Percentiles rank a stretch among this genome's conserved stretches.
These are phyloP conservation scores for Mycteria americana DNA, from an alignment of 2,797 vertebrate genomes.

Conservation along the genomic window DNA sequence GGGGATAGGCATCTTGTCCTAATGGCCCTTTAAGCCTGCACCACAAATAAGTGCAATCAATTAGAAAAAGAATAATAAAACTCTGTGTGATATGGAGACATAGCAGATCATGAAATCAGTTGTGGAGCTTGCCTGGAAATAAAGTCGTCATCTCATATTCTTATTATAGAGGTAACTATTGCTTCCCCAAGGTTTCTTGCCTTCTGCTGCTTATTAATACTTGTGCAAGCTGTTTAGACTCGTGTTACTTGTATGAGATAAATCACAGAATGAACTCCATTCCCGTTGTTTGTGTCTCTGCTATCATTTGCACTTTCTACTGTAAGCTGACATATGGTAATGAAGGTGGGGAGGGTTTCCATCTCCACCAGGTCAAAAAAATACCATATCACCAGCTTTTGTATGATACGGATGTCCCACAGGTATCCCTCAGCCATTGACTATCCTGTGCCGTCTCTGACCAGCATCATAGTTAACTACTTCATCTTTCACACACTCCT, in stretches of 20 bases:
- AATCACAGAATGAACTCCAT: not conserved
- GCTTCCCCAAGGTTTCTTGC: not conserved
- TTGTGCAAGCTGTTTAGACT: not conserved
- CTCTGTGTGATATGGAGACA: fast-evolving
- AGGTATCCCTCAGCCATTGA: not conserved
- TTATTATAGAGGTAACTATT: not conserved
- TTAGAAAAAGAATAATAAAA: not conserved
- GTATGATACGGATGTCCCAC: not conserved
- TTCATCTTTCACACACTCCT: not conserved
- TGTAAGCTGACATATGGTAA: not conserved
- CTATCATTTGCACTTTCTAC: not conserved
- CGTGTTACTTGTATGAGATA: not conserved
- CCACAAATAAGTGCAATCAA: not conserved
- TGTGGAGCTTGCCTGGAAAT: not conserved
- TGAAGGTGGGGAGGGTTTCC: not conserved
- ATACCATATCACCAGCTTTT: fast-evolving
- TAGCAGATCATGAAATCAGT: not conserved
- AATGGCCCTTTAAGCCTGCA: not conserved
- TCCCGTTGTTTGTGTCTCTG: not conserved
- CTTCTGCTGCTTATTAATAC: not conserved
- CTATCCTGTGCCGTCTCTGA: not conserved
- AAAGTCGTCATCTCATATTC: not conserved
- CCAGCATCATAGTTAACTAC: not conserved
- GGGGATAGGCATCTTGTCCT: not conserved
- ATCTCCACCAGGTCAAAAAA: not conserved